Evolutionary conservation across 2,888 invertebrate genomes (phyloP).

Genomic region (Argyra leucocephala): DNA sequence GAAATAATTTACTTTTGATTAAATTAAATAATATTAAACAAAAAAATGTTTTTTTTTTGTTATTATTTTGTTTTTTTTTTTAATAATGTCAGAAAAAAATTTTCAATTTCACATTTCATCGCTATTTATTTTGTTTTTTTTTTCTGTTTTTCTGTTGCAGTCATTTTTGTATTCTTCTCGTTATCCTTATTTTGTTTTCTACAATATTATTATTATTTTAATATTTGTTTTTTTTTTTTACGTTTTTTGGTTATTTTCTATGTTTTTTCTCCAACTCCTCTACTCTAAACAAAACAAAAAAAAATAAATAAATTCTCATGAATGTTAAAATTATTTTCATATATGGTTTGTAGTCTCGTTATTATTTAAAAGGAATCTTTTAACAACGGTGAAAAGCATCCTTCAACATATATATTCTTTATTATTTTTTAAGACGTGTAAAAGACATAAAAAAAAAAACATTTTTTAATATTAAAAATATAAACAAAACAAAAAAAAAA

Average conservation of each 20-base stretch:
- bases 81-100: conserved; percentile 6
- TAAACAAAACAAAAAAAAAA: background rate
- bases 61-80: background rate
- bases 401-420: background rate
- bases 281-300: background rate
- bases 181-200: background rate
- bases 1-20: conserved; percentile 1
- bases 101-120: conserved; percentile 6
- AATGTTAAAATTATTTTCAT: background rate
- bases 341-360: background rate
- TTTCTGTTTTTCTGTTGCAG: background rate
- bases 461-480: background rate
- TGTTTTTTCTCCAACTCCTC: background rate
- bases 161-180: background rate
- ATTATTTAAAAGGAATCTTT: conserved; percentile 6
- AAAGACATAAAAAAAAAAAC: background rate
- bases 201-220: too few relatives aligned
- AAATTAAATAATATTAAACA: background rate
- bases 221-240: background rate
- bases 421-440: conserved; percentile 6
- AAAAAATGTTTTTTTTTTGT: background rate
- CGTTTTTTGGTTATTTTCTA: background rate
- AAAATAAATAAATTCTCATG: background rate
- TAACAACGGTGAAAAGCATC: background rate
- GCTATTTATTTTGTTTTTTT: background rate